Conservation (phyloP, 2,113 vertebrate species). For the Alces alces region DNA sequence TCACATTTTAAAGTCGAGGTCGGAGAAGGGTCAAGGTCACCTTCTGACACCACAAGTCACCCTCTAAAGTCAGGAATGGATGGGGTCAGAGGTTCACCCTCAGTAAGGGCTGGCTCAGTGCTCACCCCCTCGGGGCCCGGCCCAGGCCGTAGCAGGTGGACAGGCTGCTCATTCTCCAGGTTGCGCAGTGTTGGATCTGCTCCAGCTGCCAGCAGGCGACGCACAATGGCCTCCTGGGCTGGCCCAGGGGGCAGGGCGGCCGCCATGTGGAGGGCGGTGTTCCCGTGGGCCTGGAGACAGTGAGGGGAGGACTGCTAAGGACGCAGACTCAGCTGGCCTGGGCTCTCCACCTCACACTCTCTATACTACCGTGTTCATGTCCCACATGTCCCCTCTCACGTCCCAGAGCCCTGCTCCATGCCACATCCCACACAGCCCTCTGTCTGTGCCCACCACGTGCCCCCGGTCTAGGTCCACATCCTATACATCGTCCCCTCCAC, state of each 20-base stretch:
- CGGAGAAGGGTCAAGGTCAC: not conserved
- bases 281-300: conserved; percentile 87
- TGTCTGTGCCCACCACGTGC: no score
- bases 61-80: not conserved
- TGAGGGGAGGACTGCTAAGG: not conserved
- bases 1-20: not conserved
- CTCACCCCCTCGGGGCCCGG: conserved; percentile 85
- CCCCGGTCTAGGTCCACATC: not conserved
- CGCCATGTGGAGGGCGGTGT: conserved; percentile 94
- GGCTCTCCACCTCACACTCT: rapidly evolving
- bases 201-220: conserved; percentile 83
- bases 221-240: conserved; percentile 86
- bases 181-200: conserved; percentile 90
- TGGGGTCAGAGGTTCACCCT: not conserved
- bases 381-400: not conserved
- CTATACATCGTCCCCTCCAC: rapidly evolving
- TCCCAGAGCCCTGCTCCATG: not conserved
- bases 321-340: not conserved
- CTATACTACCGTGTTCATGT: rapidly evolving
- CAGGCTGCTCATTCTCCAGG: conserved; percentile 91
- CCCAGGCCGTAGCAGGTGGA: conserved; percentile 88
- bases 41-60: not conserved
- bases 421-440: not conserved
- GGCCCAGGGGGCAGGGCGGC: conserved; percentile 87
- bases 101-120: not conserved